Percentiles rank a stretch among this genome's conserved stretches.
These are phyloP conservation scores for Herpetotheres cachinnans DNA, from an alignment of 2,113 vertebrate species.

Conservation along the genomic window DNA sequence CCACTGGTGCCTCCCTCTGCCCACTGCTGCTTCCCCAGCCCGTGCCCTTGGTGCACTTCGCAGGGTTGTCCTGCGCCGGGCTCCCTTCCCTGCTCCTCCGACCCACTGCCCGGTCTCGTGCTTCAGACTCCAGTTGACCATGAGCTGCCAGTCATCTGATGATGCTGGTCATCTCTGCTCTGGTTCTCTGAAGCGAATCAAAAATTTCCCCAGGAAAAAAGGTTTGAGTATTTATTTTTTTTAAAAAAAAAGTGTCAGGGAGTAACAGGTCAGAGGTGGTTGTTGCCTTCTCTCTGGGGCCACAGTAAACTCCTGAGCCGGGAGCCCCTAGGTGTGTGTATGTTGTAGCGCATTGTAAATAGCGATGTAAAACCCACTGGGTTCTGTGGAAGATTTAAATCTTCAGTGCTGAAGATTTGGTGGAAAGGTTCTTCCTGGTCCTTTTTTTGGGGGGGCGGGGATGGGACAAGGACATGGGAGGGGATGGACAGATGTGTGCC, in stretches of 20 bases:
- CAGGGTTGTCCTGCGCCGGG: fast-evolving
- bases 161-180: background rate
- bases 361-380: fast-evolving
- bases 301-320: fast-evolving
- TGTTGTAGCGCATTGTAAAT: fast-evolving
- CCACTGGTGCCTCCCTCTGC: background rate
- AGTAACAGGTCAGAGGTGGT: background rate
- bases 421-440: background rate
- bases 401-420: background rate
- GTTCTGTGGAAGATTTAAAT: fast-evolving
- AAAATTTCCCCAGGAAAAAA: background rate
- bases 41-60: background rate
- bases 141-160: fast-evolving
- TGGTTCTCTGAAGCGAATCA: background rate
- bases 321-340: fast-evolving
- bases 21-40: background rate
- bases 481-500: fast-evolving
- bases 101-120: fast-evolving
- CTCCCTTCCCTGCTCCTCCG: no score
- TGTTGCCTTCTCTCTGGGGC: background rate
- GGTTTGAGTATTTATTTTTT: background rate
- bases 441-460: fast-evolving
- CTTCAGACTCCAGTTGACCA: no score
- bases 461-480: no score
- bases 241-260: background rate